Base-by-base conservation (phyloP, 2,888 invertebrate genomes). In the Synanthedon tipuliformis region DNA sequence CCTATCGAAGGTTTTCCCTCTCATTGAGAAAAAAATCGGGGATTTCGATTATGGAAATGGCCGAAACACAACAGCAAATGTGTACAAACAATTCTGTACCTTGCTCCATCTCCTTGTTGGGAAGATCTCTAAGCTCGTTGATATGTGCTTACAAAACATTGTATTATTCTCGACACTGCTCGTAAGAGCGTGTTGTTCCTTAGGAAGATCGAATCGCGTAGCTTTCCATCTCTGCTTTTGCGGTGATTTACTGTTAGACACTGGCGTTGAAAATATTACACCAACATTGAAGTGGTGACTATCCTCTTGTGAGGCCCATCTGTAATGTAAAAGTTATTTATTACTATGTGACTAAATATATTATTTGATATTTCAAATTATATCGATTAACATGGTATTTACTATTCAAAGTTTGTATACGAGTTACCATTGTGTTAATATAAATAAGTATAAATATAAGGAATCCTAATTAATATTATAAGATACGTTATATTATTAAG, bases 241-340 rank as follows among this genome's bases (percentile, higher is more conserved):
- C 7, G 77, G 73, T 49, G 82, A 83, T 53, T 89, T 78, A 60
- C 63, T 68, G 41, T 78, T 74, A 0, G 77, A 68, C 27, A 95
- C 94, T 1, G 95, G 95, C 3, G 95, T 95, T 4, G 94, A 94
- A 66, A 94, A 94, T 57, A 94, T 94, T 0, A 95, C 93, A 58
- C 93, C 92, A 0, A 89, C 89, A 59, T 88, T 86, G 50, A 88
- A 84, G 59, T 89, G 84, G 49, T 89, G 80, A 61, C 89, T 81
- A 61, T 91, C 91, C 56, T 91, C 89, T 66, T 90, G 90, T 3
- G 90, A 91, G 1, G 80, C 81, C 70, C 91, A 90, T 60, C 90
- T 89, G 60, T 34, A 67, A 50, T 34, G 10, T 34, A 34, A 34
- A 34, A 34, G 34, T 34, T 34, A 34, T 34, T 34, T 34, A 34